phyloP scores from a whole-genome alignment of 92 coral and sea anemone species.

The Zoanthus gigantus region DNA sequence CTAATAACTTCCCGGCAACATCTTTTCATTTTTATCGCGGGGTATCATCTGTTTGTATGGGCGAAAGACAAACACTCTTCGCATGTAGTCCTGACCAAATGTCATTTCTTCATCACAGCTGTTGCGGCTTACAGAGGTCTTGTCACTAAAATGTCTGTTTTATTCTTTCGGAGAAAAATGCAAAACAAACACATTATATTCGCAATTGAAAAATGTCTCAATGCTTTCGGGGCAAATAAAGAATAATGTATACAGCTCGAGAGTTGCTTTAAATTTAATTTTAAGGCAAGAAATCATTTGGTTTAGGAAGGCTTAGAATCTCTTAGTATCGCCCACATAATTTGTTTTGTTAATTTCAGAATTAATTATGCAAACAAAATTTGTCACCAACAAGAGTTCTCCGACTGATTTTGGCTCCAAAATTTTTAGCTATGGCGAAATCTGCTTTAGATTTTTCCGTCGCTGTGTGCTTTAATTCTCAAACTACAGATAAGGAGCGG shows the following conservation, averaged over 20 bases:
- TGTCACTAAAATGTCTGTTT: conserved; percentile 55
- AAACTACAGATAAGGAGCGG: conserved; percentile 14
- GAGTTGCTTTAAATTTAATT: conserved; percentile 24
- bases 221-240: conserved; percentile 54
- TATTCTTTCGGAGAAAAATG: conserved; percentile 46
- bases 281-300: conserved; percentile 44
- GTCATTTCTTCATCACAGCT: conserved; percentile 75
- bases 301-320: conserved; percentile 49
- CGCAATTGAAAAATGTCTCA: conserved; percentile 40
- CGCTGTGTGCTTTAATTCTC: conserved; percentile 26
- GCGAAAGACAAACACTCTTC: conserved; percentile 64
- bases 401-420: conserved; percentile 36
- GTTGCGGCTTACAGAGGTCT: conserved; percentile 47
- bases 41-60: conserved; percentile 76
- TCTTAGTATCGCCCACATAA: conserved; percentile 73
- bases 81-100: conserved; percentile 74
- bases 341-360: conserved; percentile 80
- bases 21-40: conserved; percentile 70
- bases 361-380: conserved; percentile 87
- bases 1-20: conserved; percentile 61
- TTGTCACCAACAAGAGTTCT: conserved; percentile 31
- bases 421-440: conserved; percentile 26
- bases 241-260: conserved; percentile 55
- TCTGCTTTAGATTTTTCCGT: conserved; percentile 19
- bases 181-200: conserved; percentile 54